phyloP scores from a whole-genome alignment of 2,113 vertebrate species.

The Anoplopoma fimbria region DNA sequence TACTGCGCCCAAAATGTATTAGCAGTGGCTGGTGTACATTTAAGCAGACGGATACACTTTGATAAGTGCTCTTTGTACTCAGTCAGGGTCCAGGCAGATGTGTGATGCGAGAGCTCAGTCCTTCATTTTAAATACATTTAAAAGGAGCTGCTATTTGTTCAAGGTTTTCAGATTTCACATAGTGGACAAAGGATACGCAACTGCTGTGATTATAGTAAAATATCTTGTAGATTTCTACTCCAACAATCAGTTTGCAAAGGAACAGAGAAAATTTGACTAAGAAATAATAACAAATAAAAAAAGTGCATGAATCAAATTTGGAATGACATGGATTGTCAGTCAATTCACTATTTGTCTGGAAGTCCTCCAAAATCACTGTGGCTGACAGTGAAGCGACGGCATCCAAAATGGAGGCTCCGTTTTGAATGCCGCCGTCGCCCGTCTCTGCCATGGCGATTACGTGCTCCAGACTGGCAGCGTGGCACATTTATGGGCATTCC shows the following conservation, averaged over 20 bases:
- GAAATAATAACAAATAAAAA: background rate
- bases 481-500: conserved; percentile 79
- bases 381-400: conserved; percentile 39
- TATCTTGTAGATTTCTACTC: background rate
- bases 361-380: conserved; percentile 41
- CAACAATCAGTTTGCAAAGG: background rate
- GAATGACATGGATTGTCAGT: conserved; percentile 13
- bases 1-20: background rate
- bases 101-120: conserved; percentile 10
- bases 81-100: background rate
- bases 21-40: conserved; percentile 4
- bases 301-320: conserved; percentile 15
- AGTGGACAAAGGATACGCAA: background rate
- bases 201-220: background rate
- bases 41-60: background rate
- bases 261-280: background rate
- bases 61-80: conserved; percentile 24
- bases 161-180: conserved; percentile 15
- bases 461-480: conserved; percentile 69
- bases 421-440: conserved; percentile 46
- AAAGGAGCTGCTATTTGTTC: conserved; percentile 5
- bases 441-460: conserved; percentile 42
- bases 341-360: conserved; percentile 44
- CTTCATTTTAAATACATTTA: conserved; percentile 4
- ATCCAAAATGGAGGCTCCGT: conserved; percentile 71